Conservation (phyloP, 2,113 vertebrate species). For the Microcebus griseorufus region DNA sequence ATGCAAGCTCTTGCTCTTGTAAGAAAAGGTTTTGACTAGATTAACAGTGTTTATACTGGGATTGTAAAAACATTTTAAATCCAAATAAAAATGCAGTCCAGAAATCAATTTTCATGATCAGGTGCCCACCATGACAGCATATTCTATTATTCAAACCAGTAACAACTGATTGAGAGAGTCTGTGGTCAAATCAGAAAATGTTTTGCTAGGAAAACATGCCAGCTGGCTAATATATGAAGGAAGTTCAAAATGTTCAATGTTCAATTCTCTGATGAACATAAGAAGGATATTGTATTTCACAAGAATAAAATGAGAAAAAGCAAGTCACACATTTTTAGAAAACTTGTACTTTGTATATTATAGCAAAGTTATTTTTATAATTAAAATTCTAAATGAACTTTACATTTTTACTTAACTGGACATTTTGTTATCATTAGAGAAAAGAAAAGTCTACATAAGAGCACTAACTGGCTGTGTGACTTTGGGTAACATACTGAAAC, state of each 20-base stretch:
- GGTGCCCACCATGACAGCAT: slow-evolving; percentile 73
- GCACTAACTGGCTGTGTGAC: background rate
- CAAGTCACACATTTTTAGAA: slow-evolving; percentile 50
- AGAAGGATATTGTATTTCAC: slow-evolving; percentile 71
- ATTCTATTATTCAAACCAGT: slow-evolving; percentile 78
- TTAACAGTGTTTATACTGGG: slow-evolving; percentile 76
- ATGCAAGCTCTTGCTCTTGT: slow-evolving; percentile 70
- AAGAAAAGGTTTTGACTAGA: slow-evolving; percentile 75
- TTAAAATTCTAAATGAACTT: slow-evolving; percentile 44
- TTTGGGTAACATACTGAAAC: background rate
- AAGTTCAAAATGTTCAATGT: slow-evolving; percentile 77
- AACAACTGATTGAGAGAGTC: slow-evolving; percentile 74
- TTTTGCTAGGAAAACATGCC: slow-evolving; percentile 78
- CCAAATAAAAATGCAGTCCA: slow-evolving; percentile 80
- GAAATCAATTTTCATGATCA: slow-evolving; percentile 79
- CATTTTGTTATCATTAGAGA: background rate
- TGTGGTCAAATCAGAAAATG: slow-evolving; percentile 78
- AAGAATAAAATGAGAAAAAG: slow-evolving; percentile 59
- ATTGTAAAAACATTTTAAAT: slow-evolving; percentile 83
- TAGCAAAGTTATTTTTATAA: slow-evolving; percentile 13
- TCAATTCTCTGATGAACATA: slow-evolving; percentile 70
- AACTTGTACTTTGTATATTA: background rate
- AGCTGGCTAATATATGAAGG: slow-evolving; percentile 74
- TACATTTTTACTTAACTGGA: slow-evolving; percentile 7
- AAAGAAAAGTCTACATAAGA: background rate